Percentiles rank a stretch among this genome's conserved stretches.
These are phyloP conservation scores for Scaptomyza pallida DNA, from an alignment of 1,140 invertebrate genomes.

Conservation along the genomic window DNA sequence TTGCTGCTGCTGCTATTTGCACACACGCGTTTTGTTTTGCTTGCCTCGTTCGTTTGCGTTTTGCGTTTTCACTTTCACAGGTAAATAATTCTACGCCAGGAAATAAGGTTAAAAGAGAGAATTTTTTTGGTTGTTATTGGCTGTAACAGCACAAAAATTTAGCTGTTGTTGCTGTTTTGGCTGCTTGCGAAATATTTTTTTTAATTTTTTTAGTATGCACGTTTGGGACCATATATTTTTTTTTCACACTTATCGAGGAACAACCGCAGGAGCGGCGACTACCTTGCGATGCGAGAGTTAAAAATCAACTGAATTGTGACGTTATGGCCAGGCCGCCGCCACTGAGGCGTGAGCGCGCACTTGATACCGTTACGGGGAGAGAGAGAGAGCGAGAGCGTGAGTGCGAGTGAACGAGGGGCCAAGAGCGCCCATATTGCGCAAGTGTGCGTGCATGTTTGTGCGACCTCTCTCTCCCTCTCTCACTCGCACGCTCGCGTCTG, in stretches of 20 bases:
- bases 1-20: constrained; percentile 38
- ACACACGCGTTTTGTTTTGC: constrained; percentile 75
- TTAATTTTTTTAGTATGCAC: constrained; percentile 21
- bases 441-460: constrained; percentile 47
- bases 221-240: constrained; percentile 17
- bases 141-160: constrained; percentile 15
- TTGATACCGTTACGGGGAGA: constrained; percentile 61
- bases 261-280: constrained; percentile 29
- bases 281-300: constrained; percentile 52
- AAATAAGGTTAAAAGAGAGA: constrained; percentile 40
- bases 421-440: constrained; percentile 50
- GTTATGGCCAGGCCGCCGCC: constrained; percentile 24
- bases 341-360: constrained; percentile 42
- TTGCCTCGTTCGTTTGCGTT: constrained; percentile 72
- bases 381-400: constrained; percentile 25
- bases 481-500: neutral
- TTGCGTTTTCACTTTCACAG: constrained; percentile 77
- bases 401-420: neutral
- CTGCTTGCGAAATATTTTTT: neutral
- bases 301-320: constrained; percentile 55
- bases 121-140: constrained; percentile 54
- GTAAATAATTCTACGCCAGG: constrained; percentile 70
- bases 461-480: constrained; percentile 2
- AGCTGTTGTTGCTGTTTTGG: constrained; percentile 7
- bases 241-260: constrained; percentile 28